Evolutionary conservation across 2,797 vertebrate genomes (phyloP), one percentile per base, ranked within the genome.

Genomic region (Paedocypris micromegethes): DNA sequence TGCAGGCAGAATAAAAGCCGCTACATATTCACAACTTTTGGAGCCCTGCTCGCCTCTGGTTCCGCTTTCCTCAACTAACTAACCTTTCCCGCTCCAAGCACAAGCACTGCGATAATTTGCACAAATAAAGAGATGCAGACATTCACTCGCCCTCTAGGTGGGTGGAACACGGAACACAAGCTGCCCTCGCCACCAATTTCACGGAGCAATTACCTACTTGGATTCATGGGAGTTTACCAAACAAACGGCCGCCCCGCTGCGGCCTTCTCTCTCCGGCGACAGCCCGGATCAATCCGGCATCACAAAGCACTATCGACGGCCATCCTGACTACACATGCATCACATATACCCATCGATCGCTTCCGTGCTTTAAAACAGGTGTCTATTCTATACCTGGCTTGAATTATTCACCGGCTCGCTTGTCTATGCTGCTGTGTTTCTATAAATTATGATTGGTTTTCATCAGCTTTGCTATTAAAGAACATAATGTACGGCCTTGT

Each of bases 141-240:
- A 89, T 86, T 86, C 87, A 86, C 77, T 87, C 82, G 88, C 62
- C 84, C 88, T 87, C 88, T 90, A 91, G 88, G 90, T 91, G 91
- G 88, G 89, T 89, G 87, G 70, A 81, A 88, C 85, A 89, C 89
- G 88, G 88, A 89, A 91, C 87, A 88, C 87, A 89, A 90, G 90
- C 90, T 87, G 90, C 90, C 91, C 90, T 90, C 90, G 88, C 87
- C 88, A 91, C 90, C 91, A 92, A 92, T 91, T 93, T 93, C 88
- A 89, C 90, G 91, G 90, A 89, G 89, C 91, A 93, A 93, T 94
- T 94, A 93, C 93, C 92, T 93, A 93, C 91, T 93, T 92, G 91
- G 92, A 93, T 92, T 94, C 91, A 92, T 92, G 91, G 91, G 91
- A 93, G 92, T 93, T 93, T 89, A 93, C 91, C 90, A 93, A 93